Percentiles rank a stretch among this genome's conserved stretches.
These are phyloP conservation scores for Regulus satrapa DNA, from an alignment of 2,113 vertebrate species.

Conservation along the genomic window DNA sequence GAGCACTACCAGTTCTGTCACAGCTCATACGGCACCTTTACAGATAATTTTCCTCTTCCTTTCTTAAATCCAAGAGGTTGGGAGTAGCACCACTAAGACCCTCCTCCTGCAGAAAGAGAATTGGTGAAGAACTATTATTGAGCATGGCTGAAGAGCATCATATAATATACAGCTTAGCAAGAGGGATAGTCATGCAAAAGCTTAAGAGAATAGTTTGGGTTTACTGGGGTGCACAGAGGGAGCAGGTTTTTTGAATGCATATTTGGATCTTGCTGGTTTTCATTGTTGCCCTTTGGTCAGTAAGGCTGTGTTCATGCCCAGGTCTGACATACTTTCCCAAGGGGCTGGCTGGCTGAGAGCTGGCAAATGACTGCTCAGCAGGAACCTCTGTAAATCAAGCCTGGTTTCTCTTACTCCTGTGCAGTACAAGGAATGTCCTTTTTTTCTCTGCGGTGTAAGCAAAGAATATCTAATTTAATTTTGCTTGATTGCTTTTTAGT, in stretches of 20 bases:
- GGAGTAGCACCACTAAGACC: neutral
- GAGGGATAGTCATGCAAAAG: rapidly evolving
- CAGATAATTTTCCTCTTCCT: neutral
- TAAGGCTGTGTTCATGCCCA: neutral
- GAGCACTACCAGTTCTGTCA: neutral
- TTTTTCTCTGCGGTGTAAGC: neutral
- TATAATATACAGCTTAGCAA: neutral
- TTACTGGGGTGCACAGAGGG: neutral
- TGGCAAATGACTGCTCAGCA: neutral
- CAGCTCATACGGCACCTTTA: neutral
- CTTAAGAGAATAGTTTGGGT: neutral
- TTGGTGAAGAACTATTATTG: neutral
- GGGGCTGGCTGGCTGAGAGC: rapidly evolving
- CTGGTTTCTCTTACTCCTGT: neutral
- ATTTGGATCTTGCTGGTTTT: neutral
- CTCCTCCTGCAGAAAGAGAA: neutral
- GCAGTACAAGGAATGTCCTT: neutral
- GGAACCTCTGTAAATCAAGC: neutral
- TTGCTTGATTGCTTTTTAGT: neutral
- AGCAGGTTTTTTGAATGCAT: neutral
- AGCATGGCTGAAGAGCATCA: neutral
- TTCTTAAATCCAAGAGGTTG: neutral
- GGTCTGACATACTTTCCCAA: neutral
- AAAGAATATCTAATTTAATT: neutral
- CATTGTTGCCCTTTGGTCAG: neutral